Conservation (phyloP, 2,888 invertebrate genomes). For the Ormyrus nitidulus region DNA sequence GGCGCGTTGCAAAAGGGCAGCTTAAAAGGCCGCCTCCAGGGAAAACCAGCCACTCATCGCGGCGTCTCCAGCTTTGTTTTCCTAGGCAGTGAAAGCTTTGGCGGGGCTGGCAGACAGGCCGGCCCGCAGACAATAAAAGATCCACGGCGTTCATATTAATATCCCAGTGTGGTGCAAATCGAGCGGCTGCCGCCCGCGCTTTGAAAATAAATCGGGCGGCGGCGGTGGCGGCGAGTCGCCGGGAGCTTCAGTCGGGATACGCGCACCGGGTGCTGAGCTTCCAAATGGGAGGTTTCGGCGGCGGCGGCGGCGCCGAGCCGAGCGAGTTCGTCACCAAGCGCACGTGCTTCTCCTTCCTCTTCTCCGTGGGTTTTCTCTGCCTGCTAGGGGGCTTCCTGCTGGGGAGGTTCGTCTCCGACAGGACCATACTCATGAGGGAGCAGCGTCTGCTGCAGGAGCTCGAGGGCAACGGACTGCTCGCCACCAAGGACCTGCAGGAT, state of each 20-base stretch:
- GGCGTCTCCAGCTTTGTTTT: too few species aligned
- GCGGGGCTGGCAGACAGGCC: background rate
- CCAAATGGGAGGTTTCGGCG: constrained; percentile 69
- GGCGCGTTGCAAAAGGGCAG: too few species aligned
- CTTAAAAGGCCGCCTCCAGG: too few species aligned
- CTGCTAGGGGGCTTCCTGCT: constrained; percentile 76
- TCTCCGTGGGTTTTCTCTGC: constrained; percentile 76
- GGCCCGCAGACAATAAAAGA: constrained; percentile 13
- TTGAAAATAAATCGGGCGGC: constrained; percentile 11
- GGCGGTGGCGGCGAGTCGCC: too few species aligned
- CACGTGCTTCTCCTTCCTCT: constrained; percentile 75
- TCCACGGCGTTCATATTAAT: constrained; percentile 27
- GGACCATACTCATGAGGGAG: constrained; percentile 39
- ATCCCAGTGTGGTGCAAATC: background rate
- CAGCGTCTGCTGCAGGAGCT: constrained; percentile 60
- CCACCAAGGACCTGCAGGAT: constrained; percentile 63
- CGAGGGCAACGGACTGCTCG: constrained; percentile 67
- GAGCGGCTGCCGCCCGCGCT: background rate
- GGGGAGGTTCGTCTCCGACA: constrained; percentile 75
- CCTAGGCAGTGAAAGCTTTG: too few species aligned
- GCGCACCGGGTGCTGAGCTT: constrained; percentile 77
- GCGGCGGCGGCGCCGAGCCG: constrained; percentile 68
- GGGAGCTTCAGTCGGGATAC: constrained; percentile 25
- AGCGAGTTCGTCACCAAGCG: constrained; percentile 76
- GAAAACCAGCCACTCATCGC: too few species aligned